A percentile compares a stretch with the other conserved stretches of the same genome.
Evolutionary conservation across 2,888 invertebrate species (phyloP).

Genomic region (Lobophora halterata): DNA sequence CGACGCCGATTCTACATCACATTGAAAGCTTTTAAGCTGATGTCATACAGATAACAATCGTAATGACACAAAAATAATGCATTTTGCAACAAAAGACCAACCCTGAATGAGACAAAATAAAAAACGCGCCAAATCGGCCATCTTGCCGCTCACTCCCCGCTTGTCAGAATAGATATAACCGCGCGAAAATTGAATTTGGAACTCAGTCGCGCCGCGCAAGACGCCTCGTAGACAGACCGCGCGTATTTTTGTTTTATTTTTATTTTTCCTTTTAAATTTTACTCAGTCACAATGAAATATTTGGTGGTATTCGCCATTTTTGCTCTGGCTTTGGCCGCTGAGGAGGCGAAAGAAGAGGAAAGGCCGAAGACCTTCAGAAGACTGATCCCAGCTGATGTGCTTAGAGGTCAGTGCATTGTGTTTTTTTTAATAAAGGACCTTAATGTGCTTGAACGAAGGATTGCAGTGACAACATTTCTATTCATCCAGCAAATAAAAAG

Average conservation of each 20-base stretch:
- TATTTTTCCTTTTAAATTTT: conserved; percentile 42
- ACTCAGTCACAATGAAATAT: conserved; percentile 76
- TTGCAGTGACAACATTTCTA: conserved; percentile 13
- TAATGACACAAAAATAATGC: conserved; percentile 37
- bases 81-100: conserved; percentile 55
- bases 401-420: conserved; percentile 86
- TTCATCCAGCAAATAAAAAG: too few species aligned
- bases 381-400: conserved; percentile 93
- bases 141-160: conserved; percentile 65
- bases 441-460: conserved; percentile 1
- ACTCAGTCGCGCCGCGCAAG: conserved; percentile 65
- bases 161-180: conserved; percentile 56
- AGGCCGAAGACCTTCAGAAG: conserved; percentile 88
- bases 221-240: conserved; percentile 34
- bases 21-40: conserved; percentile 15
- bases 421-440: conserved; percentile 11
- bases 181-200: conserved; percentile 44
- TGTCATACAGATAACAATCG: conserved; percentile 29
- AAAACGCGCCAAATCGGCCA: conserved; percentile 36
- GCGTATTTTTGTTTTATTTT: conserved; percentile 47
- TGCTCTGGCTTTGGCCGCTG: conserved; percentile 78
- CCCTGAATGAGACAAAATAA: conserved; percentile 43
- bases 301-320: conserved; percentile 75
- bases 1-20: conserved; percentile 7
- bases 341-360: conserved; percentile 78